Percentiles rank a stretch among this genome's conserved stretches.
These are phyloP conservation scores for Toxotes chatareus DNA, from an alignment of 2,113 vertebrate species.

Conservation along the genomic window DNA sequence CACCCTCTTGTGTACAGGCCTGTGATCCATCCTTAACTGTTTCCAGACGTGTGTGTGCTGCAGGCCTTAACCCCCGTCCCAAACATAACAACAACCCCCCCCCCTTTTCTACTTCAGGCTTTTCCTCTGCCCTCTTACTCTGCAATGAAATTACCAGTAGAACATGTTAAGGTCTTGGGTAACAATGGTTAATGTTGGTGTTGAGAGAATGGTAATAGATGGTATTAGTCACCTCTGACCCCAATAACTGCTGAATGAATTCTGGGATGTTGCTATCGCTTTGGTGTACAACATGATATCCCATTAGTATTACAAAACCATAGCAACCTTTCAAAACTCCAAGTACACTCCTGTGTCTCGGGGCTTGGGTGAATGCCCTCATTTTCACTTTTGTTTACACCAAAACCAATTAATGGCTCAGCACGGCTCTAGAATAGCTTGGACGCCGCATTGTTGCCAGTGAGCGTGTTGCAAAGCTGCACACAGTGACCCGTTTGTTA, in stretches of 20 bases:
- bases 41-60: conserved; percentile 82
- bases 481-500: conserved; percentile 77
- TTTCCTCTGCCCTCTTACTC: conserved; percentile 35
- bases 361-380: conserved; percentile 38
- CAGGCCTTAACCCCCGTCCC: conserved; percentile 66
- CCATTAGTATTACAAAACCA: conserved; percentile 25
- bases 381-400: conserved; percentile 75
- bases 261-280: not conserved
- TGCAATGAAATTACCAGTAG: conserved; percentile 25
- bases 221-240: conserved; percentile 50
- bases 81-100: conserved; percentile 76
- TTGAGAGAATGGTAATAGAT: not conserved
- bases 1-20: conserved; percentile 78
- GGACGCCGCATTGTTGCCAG: conserved; percentile 66
- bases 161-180: conserved; percentile 13
- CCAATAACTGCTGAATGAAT: conserved; percentile 16
- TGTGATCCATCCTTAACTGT: conserved; percentile 83
- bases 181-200: conserved; percentile 18
- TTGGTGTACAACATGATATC: conserved; percentile 35
- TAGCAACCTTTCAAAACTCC: conserved; percentile 38
- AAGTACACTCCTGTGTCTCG: conserved; percentile 39
- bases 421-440: conserved; percentile 57
- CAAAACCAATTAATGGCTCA: conserved; percentile 75
- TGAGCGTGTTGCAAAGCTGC: conserved; percentile 54
- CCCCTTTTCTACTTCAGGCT: conserved; percentile 6